Conservation (phyloP, 2,113 vertebrate genomes). For the Pagrus major region DNA sequence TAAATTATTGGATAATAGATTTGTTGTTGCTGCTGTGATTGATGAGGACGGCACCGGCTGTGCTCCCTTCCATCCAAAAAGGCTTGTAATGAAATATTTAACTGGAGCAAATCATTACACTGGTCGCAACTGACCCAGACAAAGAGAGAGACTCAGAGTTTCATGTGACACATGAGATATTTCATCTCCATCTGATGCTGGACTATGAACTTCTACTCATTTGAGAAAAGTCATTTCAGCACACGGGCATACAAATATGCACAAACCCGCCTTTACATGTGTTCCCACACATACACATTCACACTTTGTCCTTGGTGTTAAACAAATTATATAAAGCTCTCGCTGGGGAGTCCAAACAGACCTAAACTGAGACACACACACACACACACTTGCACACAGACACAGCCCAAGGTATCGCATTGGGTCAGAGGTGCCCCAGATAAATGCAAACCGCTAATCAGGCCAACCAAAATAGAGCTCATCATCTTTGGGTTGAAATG, state of each 20-base stretch:
- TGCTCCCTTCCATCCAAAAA: slow-evolving; percentile 13
- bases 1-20: slow-evolving; percentile 8
- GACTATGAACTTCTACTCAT: not conserved
- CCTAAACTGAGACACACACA: slow-evolving; percentile 2
- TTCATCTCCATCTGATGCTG: slow-evolving; percentile 8
- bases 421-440: slow-evolving; percentile 66
- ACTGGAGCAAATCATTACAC: slow-evolving; percentile 25
- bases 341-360: slow-evolving; percentile 11
- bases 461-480: slow-evolving; percentile 80
- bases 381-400: slow-evolving; percentile 2
- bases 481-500: slow-evolving; percentile 77
- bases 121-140: slow-evolving; percentile 23
- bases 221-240: slow-evolving; percentile 1
- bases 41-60: not conserved
- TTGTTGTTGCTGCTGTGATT: slow-evolving; percentile 13
- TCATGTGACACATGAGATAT: slow-evolving; percentile 8
- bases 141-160: not conserved
- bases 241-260: not conserved
- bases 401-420: slow-evolving; percentile 60
- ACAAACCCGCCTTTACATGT: not conserved
- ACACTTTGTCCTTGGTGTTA: slow-evolving; percentile 47
- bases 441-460: slow-evolving; percentile 75
- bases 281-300: not conserved
- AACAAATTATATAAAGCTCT: slow-evolving; percentile 54
- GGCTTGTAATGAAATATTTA: slow-evolving; percentile 24